These are phyloP conservation scores for Drosophila kambysellisi DNA, from an alignment of 2,888 invertebrate genomes.

Conservation along the genomic window DNA sequence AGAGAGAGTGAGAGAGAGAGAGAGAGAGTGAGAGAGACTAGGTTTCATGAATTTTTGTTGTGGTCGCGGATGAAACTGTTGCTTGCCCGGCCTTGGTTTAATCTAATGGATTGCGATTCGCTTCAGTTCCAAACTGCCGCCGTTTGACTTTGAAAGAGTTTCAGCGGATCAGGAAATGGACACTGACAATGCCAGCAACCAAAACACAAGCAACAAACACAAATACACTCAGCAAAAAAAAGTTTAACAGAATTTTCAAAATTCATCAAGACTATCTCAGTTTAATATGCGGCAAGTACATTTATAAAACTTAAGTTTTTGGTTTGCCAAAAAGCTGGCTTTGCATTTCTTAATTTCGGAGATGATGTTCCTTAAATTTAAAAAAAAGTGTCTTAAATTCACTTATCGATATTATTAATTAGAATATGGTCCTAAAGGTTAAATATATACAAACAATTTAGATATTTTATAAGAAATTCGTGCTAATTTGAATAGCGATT, in stretches of 20 bases:
- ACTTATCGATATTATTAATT: too few relatives aligned
- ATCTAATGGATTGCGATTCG: slow-evolving; percentile 50
- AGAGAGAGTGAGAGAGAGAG: neutral
- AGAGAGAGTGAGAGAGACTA: neutral
- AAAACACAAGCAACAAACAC: slow-evolving; percentile 28
- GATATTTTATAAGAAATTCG: too few relatives aligned
- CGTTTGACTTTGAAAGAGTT: slow-evolving; percentile 76
- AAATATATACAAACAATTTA: too few relatives aligned
- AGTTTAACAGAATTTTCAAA: neutral
- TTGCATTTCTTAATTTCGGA: too few relatives aligned
- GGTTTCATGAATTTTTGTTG: slow-evolving; percentile 71
- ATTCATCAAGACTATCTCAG: too few relatives aligned
- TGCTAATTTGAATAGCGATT: too few relatives aligned
- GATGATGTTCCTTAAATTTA: too few relatives aligned
- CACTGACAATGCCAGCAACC: slow-evolving; percentile 39
- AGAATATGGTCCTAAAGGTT: too few relatives aligned
- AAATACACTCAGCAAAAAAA: neutral
- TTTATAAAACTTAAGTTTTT: too few relatives aligned
- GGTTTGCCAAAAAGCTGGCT: too few relatives aligned
- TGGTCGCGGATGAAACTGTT: slow-evolving; percentile 60
- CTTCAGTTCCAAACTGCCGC: slow-evolving; percentile 6
- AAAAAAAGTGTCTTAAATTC: too few relatives aligned
- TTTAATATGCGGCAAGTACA: too few relatives aligned
- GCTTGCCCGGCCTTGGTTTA: slow-evolving; percentile 53
- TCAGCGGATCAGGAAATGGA: slow-evolving; percentile 52